Conservation (phyloP, 2,113 vertebrate species). For the Scalopus aquaticus region DNA sequence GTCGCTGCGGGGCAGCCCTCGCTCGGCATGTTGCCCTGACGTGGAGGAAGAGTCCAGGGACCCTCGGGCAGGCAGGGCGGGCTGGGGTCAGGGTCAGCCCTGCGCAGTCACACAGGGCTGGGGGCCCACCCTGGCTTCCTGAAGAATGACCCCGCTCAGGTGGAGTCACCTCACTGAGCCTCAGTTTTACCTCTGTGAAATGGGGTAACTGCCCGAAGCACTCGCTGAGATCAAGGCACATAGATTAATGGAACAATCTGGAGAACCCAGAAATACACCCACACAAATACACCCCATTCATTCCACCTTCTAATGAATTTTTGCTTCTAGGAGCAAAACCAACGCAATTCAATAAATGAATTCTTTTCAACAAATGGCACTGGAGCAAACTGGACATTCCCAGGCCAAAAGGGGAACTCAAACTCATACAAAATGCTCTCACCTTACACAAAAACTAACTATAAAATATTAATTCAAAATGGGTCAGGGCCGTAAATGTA, state of each 20-base stretch:
- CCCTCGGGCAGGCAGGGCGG: background rate
- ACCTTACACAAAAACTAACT: background rate
- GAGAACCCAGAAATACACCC: background rate
- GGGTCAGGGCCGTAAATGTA: background rate
- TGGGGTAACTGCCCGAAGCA: background rate
- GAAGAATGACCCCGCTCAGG: background rate
- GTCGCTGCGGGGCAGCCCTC: background rate
- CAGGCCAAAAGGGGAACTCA: background rate
- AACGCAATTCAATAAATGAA: background rate
- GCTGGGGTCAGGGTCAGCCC: background rate
- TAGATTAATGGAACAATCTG: background rate
- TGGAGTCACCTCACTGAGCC: background rate
- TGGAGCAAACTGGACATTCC: background rate
- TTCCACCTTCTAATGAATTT: background rate
- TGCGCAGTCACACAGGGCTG: background rate
- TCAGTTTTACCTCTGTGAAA: background rate
- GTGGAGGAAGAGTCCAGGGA: background rate
- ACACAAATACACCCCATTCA: background rate
- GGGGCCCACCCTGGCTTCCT: background rate
- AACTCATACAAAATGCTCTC: background rate
- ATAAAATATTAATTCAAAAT: background rate
- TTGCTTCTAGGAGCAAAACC: background rate
- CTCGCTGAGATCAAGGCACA: background rate
- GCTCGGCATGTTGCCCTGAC: fast-evolving
- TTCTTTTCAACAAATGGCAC: background rate